Conservation (phyloP, 2,888 invertebrate genomes). For the Rapana venosa region DNA sequence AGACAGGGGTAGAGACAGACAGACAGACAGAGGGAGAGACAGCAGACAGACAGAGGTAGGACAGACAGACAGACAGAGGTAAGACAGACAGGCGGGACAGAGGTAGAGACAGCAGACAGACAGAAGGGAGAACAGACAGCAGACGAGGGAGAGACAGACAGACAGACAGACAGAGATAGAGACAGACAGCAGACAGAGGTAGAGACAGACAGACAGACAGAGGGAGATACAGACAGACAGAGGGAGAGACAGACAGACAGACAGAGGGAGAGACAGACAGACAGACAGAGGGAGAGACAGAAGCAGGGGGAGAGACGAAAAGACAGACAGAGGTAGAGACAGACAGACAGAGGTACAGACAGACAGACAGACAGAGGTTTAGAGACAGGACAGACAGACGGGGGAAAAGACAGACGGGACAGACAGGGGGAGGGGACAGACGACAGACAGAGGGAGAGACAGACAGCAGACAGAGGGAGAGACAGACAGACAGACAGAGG, state of each 20-base stretch:
- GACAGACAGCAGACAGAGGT: neutral
- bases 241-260: neutral
- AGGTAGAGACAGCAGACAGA: neutral
- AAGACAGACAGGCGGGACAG: neutral
- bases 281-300: neutral
- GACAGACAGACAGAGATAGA: neutral
- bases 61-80: neutral
- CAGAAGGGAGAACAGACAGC: neutral
- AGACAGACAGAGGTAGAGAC: neutral
- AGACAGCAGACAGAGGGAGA: too few species aligned
- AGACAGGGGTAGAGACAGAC: too few species aligned
- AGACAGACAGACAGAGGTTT: too few species aligned
- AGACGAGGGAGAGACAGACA: neutral
- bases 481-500: neutral
- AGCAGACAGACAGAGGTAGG: neutral
- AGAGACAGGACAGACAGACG: neutral
- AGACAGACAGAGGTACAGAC: neutral
- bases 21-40: neutral
- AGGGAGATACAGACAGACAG: too few species aligned
- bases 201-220: too few species aligned
- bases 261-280: neutral
- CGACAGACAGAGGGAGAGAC: too few species aligned
- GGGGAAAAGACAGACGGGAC: too few species aligned
- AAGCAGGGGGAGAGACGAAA: neutral
- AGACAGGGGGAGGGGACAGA: too few species aligned